Base-by-base conservation (phyloP, 2,113 vertebrate genomes). In the Melanerpes formicivorus region DNA sequence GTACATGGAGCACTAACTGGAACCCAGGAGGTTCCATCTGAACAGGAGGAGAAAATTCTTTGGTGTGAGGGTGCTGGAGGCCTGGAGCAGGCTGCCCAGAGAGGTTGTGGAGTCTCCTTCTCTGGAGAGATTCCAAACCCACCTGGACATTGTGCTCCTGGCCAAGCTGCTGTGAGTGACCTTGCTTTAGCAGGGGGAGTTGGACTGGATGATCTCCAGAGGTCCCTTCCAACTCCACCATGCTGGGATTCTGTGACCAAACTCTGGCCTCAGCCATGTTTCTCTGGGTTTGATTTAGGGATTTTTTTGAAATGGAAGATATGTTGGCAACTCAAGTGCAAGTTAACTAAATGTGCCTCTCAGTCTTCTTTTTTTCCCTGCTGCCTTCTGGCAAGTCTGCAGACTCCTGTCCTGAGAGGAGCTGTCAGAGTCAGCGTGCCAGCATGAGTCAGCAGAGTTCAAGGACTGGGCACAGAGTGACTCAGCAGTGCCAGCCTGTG, bases 381-480 rank as follows among this genome's bases (percentile, higher is more conserved):
- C 29, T 65, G 37, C 18, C 67, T 52, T 29, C 78, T 23, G 64
- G 42, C 2, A 9, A 80, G 26, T 67, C 84, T 92, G 87, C 84
- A 87, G 30, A 22, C 59, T 44, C 9, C 0, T 6, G 34, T 70
- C 84, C 59, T 2, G 2, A 0, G 14, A 5, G 1, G 25, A 74
- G 81, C 50, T 46, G 84, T 62, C 17, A 46, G 66, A 27, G 48
- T 32, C 9, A 2, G 30, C 37, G 62, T 91, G 65, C 76, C 82
- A 80, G 12, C 37, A 2, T 93, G 91, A 95, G 25, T 93, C 95
- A 92, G 95, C 76, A 59, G 32, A 65, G 88, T 44, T 19, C 71
- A 52, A 78, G 86, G 86, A 46, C 84, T 67, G 5, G 56, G 72
- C 3, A 9, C 54, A 25, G 50, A 30, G 40, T 88, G 90, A 94